A percentile compares a stretch with the other conserved stretches of the same genome.
These are phyloP conservation scores for Ellobium chinense DNA, from an alignment of 2,888 invertebrate genomes.

Conservation along the genomic window DNA sequence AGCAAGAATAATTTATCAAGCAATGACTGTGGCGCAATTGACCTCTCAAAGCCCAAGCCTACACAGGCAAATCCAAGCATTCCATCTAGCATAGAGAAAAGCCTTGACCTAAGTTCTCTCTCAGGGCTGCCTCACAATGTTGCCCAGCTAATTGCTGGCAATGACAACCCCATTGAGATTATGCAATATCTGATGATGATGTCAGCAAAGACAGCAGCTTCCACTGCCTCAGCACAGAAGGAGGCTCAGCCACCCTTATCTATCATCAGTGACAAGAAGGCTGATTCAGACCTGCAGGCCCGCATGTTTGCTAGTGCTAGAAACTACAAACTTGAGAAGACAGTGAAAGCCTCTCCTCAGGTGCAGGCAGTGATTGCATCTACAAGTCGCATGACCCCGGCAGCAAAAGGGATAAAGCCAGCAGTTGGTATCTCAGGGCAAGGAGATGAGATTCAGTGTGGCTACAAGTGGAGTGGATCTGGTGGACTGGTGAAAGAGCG, in stretches of 20 bases:
- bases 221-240: neutral
- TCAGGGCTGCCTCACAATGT: conserved; percentile 13
- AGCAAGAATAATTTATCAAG: neutral
- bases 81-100: conserved; percentile 1
- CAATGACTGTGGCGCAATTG: conserved; percentile 45
- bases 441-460: conserved; percentile 44
- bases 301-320: conserved; percentile 46
- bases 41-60: conserved; percentile 39
- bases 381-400: neutral
- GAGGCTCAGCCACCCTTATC: neutral
- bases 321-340: conserved; percentile 32
- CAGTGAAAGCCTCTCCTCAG: neutral
- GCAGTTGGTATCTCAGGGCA: neutral
- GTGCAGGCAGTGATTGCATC: conserved; percentile 36
- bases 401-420: conserved; percentile 2
- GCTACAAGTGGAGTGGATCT: conserved; percentile 48
- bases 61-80: neutral
- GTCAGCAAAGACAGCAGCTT: neutral
- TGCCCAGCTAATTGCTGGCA: conserved; percentile 7
- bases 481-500: conserved; percentile 45
- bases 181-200: conserved; percentile 18
- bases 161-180: conserved; percentile 12
- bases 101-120: conserved; percentile 7
- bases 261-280: conserved; percentile 7
- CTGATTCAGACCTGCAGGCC: conserved; percentile 36